Percentiles rank a stretch among this genome's conserved stretches.
Conservation (phyloP, 53 echinoderm and acorn worm species). For the Paracentrotus lividus region DNA sequence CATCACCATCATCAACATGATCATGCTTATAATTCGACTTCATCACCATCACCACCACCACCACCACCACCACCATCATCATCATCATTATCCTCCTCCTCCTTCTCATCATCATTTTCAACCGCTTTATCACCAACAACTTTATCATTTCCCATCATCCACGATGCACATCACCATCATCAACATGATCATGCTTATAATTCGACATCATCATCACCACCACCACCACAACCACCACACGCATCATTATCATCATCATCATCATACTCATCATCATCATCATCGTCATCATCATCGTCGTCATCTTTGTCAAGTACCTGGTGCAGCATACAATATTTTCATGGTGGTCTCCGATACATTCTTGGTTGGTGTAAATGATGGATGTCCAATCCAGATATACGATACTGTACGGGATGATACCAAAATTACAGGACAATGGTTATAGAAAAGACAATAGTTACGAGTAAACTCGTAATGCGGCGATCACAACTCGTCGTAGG, state of each 20-base stretch:
- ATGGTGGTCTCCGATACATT: constrained; percentile 24
- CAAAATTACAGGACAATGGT: not conserved
- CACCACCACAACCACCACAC: not conserved
- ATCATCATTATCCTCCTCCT: not conserved
- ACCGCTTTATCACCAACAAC: too few species aligned
- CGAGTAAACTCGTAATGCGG: too few species aligned
- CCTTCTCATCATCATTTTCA: too few species aligned
- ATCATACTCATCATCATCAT: not conserved
- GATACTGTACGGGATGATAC: constrained; percentile 23
- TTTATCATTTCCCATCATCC: too few species aligned
- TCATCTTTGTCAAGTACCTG: constrained; percentile 8
- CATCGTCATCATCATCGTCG: not conserved
- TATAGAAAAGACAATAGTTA: too few species aligned
- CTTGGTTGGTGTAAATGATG: not conserved
- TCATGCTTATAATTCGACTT: not conserved
- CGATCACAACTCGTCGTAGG: too few species aligned
- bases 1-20: not conserved
- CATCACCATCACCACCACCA: not conserved
- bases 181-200: not conserved
- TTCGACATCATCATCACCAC: not conserved
- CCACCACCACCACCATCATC: not conserved
- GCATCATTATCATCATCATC: not conserved
- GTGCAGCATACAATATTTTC: constrained; percentile 18
- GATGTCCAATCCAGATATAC: constrained; percentile 15
- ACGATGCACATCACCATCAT: constrained; percentile 1